These are phyloP conservation scores for Macquaria australasica DNA, from an alignment of 2,113 vertebrate species.

Conservation along the genomic window DNA sequence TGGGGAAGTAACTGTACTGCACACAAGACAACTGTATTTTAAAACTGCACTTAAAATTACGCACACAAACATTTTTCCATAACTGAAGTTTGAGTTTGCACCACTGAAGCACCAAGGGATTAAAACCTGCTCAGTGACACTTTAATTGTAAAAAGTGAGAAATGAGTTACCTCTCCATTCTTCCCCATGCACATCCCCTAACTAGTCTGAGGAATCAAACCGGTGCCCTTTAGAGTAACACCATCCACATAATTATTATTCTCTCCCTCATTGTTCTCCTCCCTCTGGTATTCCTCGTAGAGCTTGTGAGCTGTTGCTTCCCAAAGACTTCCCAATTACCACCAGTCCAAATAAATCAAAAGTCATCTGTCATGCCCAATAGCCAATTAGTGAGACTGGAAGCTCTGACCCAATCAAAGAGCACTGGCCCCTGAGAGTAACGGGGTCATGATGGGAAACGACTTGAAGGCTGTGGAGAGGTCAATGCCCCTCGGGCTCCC, in stretches of 20 bases:
- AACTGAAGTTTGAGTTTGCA: neutral
- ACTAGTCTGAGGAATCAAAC: slow-evolving; percentile 11
- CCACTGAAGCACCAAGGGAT: neutral
- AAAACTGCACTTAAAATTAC: neutral
- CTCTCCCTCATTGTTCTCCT: slow-evolving; percentile 1
- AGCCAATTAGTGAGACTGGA: slow-evolving; percentile 67
- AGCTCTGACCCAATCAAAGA: slow-evolving; percentile 47
- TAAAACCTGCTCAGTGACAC: neutral
- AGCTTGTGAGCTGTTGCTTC: slow-evolving; percentile 43
- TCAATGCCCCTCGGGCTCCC: neutral
- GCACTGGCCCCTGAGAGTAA: slow-evolving; percentile 1
- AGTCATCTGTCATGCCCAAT: slow-evolving; percentile 59
- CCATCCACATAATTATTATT: slow-evolving; percentile 41
- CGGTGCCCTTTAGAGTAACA: slow-evolving; percentile 27
- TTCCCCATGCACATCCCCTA: neutral
- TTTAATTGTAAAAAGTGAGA: neutral
- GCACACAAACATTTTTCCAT: neutral
- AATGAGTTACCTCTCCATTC: neutral
- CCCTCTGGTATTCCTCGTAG: slow-evolving; percentile 19
- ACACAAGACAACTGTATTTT: neutral
- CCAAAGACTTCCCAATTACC: slow-evolving; percentile 64
- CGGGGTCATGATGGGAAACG: slow-evolving; percentile 11
- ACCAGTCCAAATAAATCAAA: slow-evolving; percentile 60
- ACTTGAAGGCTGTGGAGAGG: neutral
- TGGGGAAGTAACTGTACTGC: neutral